phyloP scores from a whole-genome alignment of 2,888 invertebrate genomes.

The Macrosoma leucophasiata region DNA sequence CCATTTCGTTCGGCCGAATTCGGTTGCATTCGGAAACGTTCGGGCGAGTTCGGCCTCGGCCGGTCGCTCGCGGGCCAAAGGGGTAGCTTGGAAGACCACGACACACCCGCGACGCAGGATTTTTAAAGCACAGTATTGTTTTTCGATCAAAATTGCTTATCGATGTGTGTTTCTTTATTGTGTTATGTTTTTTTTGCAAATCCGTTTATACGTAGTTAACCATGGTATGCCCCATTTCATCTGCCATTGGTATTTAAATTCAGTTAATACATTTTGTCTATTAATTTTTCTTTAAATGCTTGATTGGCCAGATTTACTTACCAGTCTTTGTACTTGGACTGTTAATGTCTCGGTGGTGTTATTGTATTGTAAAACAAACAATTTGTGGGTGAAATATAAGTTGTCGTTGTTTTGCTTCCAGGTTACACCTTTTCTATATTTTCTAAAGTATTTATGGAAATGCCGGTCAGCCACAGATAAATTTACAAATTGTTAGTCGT shows the following conservation, averaged over 20 bases:
- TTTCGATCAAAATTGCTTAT: conserved; percentile 68
- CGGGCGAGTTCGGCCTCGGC: conserved; percentile 57
- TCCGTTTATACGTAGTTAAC: conserved; percentile 29
- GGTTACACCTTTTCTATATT: conserved; percentile 67
- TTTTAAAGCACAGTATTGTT: conserved; percentile 59
- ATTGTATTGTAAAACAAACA: conserved; percentile 49
- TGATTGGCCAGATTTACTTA: conserved; percentile 51
- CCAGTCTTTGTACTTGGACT: conserved; percentile 45
- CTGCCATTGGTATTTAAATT: conserved; percentile 45
- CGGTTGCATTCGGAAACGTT: conserved; percentile 64
- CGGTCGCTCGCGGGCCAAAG: conserved; percentile 56
- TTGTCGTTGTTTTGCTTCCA: conserved; percentile 73
- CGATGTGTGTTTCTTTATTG: conserved; percentile 63
- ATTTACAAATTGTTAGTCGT: conserved; percentile 58
- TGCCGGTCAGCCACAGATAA: conserved; percentile 62
- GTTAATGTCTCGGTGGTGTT: conserved; percentile 64
- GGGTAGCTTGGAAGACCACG: conserved; percentile 73
- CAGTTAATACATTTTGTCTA: conserved; percentile 33
- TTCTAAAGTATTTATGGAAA: conserved; percentile 30
- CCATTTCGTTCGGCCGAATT: conserved; percentile 67
- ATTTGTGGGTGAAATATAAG: conserved; percentile 66
- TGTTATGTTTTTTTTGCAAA: conserved; percentile 35
- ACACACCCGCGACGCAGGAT: conserved; percentile 72
- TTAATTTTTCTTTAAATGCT: conserved; percentile 45
- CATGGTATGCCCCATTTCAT: conserved; percentile 43